A percentile compares a stretch with the other conserved stretches of the same genome.
Evolutionary conservation across 1,140 invertebrate species (phyloP).

Genomic region (Muscidifurax raptorellus): DNA sequence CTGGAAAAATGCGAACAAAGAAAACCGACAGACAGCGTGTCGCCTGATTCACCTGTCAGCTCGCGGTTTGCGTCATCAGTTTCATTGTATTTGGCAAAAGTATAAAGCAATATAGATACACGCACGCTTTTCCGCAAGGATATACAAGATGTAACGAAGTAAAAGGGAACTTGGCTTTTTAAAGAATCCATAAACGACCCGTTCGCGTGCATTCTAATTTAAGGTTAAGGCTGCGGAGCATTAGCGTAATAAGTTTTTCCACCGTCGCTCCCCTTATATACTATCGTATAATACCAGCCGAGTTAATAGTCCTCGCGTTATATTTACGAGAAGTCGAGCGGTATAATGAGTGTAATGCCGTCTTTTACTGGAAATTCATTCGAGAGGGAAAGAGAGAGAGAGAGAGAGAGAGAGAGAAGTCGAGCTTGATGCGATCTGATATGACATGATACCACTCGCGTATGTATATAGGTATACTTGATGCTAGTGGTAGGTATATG

Average conservation of each 20-base stretch:
- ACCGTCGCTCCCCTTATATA: neutral
- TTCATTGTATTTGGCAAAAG: neutral
- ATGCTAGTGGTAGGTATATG: neutral
- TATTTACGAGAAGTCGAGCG: slow-evolving; percentile 17
- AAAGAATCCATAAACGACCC: neutral
- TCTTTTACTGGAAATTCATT: slow-evolving; percentile 11
- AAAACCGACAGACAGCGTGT: neutral
- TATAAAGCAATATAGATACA: too few species aligned
- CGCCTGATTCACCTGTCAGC: neutral
- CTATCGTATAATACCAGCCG: neutral
- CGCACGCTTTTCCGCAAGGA: neutral
- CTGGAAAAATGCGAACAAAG: slow-evolving; percentile 12
- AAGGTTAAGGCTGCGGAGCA: slow-evolving; percentile 3
- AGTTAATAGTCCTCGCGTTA: slow-evolving; percentile 16
- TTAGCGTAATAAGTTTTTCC: slow-evolving; percentile 33
- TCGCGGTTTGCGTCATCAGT: neutral
- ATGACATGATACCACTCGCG: neutral
- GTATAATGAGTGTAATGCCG: neutral
- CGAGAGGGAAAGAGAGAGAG: neutral
- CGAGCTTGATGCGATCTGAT: neutral
- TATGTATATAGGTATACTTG: too few species aligned
- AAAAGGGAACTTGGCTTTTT: neutral
- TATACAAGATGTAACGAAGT: neutral
- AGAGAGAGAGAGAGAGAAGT: neutral
- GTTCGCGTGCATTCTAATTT: slow-evolving; percentile 35